phyloP scores from a whole-genome alignment of 2,797 vertebrate species.

The Microhierax caerulescens region DNA sequence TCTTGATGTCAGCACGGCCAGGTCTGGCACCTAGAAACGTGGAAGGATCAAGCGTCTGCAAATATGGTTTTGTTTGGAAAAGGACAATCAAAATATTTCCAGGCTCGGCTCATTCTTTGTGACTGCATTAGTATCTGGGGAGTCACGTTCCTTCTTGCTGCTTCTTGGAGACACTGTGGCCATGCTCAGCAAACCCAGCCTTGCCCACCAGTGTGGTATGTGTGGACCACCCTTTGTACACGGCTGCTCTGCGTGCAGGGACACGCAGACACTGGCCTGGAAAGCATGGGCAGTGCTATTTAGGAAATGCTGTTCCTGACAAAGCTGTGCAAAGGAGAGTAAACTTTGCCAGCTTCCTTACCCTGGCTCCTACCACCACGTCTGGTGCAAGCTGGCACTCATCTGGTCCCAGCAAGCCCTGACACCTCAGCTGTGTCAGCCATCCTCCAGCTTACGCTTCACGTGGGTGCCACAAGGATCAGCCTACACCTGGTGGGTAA shows the following conservation, averaged over 20 bases:
- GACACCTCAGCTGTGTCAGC: background rate
- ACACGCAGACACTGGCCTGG: background rate
- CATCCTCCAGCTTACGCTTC: background rate
- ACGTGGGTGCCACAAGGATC: background rate
- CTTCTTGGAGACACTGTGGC: background rate
- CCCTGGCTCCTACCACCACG: background rate
- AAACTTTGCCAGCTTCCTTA: background rate
- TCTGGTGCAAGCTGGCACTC: background rate
- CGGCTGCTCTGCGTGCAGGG: background rate
- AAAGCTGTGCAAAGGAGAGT: background rate
- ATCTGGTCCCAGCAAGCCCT: background rate
- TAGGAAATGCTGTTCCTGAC: background rate
- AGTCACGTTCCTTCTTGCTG: background rate
- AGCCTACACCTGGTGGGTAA: background rate
- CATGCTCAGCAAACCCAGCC: background rate
- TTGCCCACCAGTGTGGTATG: background rate
- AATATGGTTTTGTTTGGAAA: background rate
- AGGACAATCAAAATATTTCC: background rate
- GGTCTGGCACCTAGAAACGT: background rate
- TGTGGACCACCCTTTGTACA: background rate
- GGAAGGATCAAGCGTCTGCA: background rate
- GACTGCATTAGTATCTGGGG: background rate
- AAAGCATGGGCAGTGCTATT: background rate
- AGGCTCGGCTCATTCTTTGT: background rate
- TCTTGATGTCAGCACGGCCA: background rate